These are phyloP conservation scores for Anser brachyrhynchus DNA, from an alignment of 2,113 vertebrate genomes.

Conservation along the genomic window DNA sequence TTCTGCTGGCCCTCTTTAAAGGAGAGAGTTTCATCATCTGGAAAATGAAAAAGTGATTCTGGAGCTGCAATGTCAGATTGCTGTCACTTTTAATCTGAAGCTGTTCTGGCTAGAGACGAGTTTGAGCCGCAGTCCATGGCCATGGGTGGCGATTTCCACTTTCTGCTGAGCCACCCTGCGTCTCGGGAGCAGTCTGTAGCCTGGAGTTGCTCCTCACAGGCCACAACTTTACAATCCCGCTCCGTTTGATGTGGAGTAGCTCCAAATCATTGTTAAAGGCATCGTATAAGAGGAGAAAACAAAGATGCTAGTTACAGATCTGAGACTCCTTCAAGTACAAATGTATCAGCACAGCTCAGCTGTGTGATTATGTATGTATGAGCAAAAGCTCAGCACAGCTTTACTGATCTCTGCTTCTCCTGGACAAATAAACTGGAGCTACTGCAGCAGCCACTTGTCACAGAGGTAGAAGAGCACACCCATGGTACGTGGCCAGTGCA, in stretches of 20 bases:
- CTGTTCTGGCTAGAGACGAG: not conserved
- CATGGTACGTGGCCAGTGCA: fast-evolving
- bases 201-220: not conserved
- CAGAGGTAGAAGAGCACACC: not conserved
- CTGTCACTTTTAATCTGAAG: not conserved
- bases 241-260: fast-evolving
- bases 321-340: not conserved
- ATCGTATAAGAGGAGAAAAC: not conserved
- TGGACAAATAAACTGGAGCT: not conserved
- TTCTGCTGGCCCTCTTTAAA: not conserved
- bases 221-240: not conserved
- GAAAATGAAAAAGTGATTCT: not conserved
- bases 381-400: not conserved
- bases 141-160: not conserved
- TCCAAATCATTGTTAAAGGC: not conserved
- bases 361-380: too few species aligned
- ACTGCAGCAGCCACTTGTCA: not conserved
- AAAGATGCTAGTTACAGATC: not conserved
- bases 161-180: not conserved
- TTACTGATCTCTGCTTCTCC: not conserved
- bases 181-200: fast-evolving
- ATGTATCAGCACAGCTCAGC: not conserved
- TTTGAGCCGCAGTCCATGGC: not conserved
- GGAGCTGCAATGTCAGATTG: not conserved
- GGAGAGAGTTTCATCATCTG: not conserved